A percentile compares a stretch with the other conserved stretches of the same genome.
Conservation (phyloP, 2,888 invertebrate species). For the Acleris laterana region DNA sequence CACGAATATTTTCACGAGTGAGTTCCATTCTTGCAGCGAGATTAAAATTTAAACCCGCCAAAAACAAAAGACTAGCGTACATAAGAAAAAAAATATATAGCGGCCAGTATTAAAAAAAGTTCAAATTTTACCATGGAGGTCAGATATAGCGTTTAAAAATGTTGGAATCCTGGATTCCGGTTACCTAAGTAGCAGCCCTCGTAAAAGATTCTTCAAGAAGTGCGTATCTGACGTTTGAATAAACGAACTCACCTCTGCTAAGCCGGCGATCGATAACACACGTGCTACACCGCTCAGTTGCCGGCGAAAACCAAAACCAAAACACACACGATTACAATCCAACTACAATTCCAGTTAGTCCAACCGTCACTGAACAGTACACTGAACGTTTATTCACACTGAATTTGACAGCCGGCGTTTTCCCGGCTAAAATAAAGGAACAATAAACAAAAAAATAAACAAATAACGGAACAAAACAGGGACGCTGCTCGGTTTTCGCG, state of each 20-base stretch:
- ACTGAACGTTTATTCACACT: constrained; percentile 58
- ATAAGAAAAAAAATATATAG: too few species aligned
- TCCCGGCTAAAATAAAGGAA: constrained; percentile 67
- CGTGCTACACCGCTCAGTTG: constrained; percentile 59
- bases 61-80: too few species aligned
- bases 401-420: constrained; percentile 68
- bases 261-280: constrained; percentile 66
- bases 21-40: too few species aligned
- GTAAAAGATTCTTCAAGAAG: neutral
- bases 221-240: constrained; percentile 1
- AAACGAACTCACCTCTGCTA: constrained; percentile 54
- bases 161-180: too few species aligned
- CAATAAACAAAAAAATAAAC: constrained; percentile 55
- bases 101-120: too few species aligned
- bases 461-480: constrained; percentile 33
- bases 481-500: constrained; percentile 41
- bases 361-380: constrained; percentile 60
- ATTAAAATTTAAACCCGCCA: too few species aligned
- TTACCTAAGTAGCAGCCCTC: too few species aligned
- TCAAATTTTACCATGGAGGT: too few species aligned
- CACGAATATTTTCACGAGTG: too few species aligned
- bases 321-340: constrained; percentile 51
- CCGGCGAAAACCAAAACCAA: constrained; percentile 55
- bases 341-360: constrained; percentile 48
- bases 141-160: too few species aligned